Base-by-base conservation (phyloP, 2,797 vertebrate genomes). In the Tapirus indicus region DNA sequence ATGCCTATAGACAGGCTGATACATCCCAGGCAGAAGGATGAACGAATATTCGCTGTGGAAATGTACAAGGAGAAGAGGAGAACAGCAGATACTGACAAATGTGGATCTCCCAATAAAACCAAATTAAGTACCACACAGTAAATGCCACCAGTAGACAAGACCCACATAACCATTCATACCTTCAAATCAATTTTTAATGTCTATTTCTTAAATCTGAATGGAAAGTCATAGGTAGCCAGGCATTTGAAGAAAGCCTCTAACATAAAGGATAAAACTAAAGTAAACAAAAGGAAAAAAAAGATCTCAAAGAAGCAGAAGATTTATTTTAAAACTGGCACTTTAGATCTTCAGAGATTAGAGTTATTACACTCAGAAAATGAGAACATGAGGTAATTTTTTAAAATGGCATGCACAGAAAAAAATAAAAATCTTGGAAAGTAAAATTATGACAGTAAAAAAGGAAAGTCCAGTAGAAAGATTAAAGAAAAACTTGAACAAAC, bases 321-420 rank as follows among this genome's bases (percentile, higher is more conserved):
- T 21, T 82, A 88, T 88, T 41, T 49, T 44, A 35, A 88, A 74
- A 23, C 2, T 62, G 49, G 27, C 7, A 44, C 56, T 77, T 93
- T 44, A 92, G 74, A 58, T 49, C 4, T 88, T 94, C 27, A 41
- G 44, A 88, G 29, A 60, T 87, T 66, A 86, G 12, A 93, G 32
- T 69, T 80, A 44, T 5, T 88, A 12, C 75, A 91, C n/a, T 91
- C 47, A 91, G 52, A 92, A 96, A 94, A 77, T 75, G n/a, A 92
- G 32, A 60, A 41, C 21, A 35, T 32, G 9, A 69, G 68, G 7
- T 21, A 75, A 54, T 82, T 77, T 92, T 68, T 83, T 20, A 4
- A 74, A 91, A 80, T 80, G 25, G 18, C 35, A 75, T 17, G 29
- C 32, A 64, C 14, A 94, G 69, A 83, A 80, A 58, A 77, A 89